Conservation (phyloP, 2,113 vertebrate genomes). For the Coreoperca whiteheadi region DNA sequence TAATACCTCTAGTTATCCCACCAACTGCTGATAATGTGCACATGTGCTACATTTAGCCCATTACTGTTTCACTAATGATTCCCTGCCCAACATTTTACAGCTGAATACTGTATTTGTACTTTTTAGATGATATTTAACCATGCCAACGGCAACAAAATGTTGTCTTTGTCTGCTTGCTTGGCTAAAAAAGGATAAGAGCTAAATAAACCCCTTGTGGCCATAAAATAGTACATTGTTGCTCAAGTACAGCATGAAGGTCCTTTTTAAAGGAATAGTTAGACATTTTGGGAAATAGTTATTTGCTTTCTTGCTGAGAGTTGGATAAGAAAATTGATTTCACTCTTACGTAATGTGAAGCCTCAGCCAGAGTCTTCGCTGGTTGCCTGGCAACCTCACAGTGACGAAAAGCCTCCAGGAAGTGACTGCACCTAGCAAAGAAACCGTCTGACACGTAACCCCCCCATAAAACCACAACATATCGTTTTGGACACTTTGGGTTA, state of each 20-base stretch:
- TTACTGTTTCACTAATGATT: background rate
- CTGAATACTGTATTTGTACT: background rate
- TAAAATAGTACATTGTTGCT: background rate
- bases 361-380: background rate
- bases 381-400: background rate
- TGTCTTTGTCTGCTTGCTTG: background rate
- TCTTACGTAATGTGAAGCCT: background rate
- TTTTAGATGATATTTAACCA: background rate
- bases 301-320: background rate
- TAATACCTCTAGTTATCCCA: background rate
- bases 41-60: background rate
- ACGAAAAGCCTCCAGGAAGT: background rate
- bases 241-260: background rate
- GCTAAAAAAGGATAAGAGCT: background rate
- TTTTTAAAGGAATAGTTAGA: background rate
- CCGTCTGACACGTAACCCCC: too few relatives aligned
- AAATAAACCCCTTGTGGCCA: background rate
- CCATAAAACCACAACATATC: too few relatives aligned
- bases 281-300: background rate
- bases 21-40: background rate
- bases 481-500: background rate
- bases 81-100: background rate
- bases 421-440: background rate
- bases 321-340: background rate
- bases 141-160: background rate